These are phyloP conservation scores for Stichopus chloronotus DNA, from an alignment of 35 echinoderm and acorn worm species.

Conservation along the genomic window DNA sequence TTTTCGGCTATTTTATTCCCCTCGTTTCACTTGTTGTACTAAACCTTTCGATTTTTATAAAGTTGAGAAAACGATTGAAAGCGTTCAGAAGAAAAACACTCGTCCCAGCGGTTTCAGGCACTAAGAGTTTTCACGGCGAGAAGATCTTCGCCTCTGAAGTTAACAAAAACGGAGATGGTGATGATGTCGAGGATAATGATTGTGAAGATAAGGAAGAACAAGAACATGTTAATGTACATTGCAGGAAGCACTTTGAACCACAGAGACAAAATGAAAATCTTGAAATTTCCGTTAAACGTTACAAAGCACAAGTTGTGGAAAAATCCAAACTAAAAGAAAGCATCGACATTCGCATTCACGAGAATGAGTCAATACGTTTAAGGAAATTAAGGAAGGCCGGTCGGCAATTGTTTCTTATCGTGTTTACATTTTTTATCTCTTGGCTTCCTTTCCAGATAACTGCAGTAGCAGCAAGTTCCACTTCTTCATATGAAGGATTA, in stretches of 20 bases:
- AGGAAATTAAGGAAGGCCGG: not conserved
- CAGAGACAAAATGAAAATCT: not conserved
- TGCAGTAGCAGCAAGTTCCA: too few species aligned
- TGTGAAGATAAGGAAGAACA: too few species aligned
- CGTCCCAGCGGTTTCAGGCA: not conserved
- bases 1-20: not conserved
- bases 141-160: too few species aligned
- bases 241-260: too few species aligned
- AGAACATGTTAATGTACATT: too few species aligned
- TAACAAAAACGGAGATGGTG: not conserved
- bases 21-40: not conserved
- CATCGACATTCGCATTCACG: not conserved
- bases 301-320: too few species aligned
- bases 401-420: constrained; percentile 6
- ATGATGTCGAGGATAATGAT: too few species aligned
- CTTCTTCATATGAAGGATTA: not conserved
- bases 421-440: not conserved
- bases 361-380: constrained; percentile 21
- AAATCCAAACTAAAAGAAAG: not conserved
- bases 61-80: not conserved
- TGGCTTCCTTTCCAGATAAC: not conserved
- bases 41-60: not conserved
- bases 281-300: too few species aligned
- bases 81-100: not conserved
- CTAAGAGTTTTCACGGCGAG: not conserved